Conservation (phyloP, 1,140 invertebrate species). For the Elymnias hypermnestra region DNA sequence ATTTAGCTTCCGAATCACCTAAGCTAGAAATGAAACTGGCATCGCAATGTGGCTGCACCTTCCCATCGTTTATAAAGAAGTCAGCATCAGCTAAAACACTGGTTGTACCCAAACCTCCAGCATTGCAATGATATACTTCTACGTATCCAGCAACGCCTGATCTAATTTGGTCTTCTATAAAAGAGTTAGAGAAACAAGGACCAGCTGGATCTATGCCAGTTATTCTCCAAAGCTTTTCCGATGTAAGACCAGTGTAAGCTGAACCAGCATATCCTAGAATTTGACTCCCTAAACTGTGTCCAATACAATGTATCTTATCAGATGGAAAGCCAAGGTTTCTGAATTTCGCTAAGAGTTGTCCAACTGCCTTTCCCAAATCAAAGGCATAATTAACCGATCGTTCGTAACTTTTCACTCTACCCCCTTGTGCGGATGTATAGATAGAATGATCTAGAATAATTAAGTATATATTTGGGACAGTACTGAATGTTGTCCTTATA, state of each 20-base stretch:
- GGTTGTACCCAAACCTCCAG: conserved; percentile 74
- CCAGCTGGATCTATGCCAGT: conserved; percentile 80
- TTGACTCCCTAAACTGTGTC: conserved; percentile 74
- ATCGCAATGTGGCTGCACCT: conserved; percentile 76
- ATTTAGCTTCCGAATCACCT: conserved; percentile 54
- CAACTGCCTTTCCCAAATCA: conserved; percentile 45
- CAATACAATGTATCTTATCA: conserved; percentile 66
- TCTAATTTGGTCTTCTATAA: conserved; percentile 72
- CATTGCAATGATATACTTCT: conserved; percentile 77
- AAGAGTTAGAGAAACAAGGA: conserved; percentile 76
- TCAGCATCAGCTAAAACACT: conserved; percentile 77
- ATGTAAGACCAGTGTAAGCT: conserved; percentile 36
- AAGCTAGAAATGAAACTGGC: conserved; percentile 42
- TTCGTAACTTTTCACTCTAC: conserved; percentile 50
- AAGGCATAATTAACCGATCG: conserved; percentile 44
- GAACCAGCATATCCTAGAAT: conserved; percentile 65
- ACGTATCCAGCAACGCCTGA: conserved; percentile 75
- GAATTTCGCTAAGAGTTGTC: conserved; percentile 41
- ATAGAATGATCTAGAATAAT: conserved; percentile 60
- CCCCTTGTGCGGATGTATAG: conserved; percentile 46
- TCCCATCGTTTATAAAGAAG: conserved; percentile 79
- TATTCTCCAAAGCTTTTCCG: conserved; percentile 60
- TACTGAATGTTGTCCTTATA: conserved; percentile 48
- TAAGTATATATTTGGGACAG: conserved; percentile 47
- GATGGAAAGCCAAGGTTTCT: conserved; percentile 40